Conservation (phyloP, 2,113 vertebrate species). For the Platycercus adscitus region DNA sequence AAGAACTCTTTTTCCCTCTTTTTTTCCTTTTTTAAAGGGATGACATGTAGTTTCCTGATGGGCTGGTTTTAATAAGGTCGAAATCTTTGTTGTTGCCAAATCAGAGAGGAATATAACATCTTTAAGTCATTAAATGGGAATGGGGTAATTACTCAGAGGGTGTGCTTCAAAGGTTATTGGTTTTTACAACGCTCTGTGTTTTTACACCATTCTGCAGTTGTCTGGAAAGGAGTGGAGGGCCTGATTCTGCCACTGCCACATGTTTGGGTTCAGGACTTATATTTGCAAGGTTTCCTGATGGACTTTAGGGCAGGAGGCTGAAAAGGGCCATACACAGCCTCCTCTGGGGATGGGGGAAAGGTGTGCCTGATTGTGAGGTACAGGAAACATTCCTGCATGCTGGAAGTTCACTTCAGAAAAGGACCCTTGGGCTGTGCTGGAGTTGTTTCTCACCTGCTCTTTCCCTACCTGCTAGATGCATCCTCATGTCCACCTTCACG, state of each 20-base stretch:
- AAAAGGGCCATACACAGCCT: neutral
- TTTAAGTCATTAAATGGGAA: slow-evolving; percentile 74
- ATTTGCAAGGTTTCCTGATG: neutral
- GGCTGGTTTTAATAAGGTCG: slow-evolving; percentile 73
- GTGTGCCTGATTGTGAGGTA: rapidly evolving
- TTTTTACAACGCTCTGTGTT: slow-evolving; percentile 49
- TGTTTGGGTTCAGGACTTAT: neutral
- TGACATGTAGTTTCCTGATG: slow-evolving; percentile 71
- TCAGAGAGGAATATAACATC: slow-evolving; percentile 70
- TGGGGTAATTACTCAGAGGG: slow-evolving; percentile 65
- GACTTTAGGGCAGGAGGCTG: neutral
- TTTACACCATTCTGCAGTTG: slow-evolving; percentile 54
- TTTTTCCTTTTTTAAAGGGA: neutral
- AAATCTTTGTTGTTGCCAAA: slow-evolving; percentile 73
- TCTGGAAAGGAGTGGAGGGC: neutral
- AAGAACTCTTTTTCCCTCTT: neutral
- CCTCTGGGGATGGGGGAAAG: neutral
- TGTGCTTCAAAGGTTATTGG: slow-evolving; percentile 69
- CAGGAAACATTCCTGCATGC: neutral
- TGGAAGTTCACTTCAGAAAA: neutral
- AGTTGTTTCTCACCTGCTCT: neutral
- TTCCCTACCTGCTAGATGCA: neutral
- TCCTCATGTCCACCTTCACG: neutral
- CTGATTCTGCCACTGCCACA: neutral
- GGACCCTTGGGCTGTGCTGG: neutral